Evolutionary conservation across 2,797 vertebrate genomes (phyloP).

Genomic region (Hephaestus fuliginosus): DNA sequence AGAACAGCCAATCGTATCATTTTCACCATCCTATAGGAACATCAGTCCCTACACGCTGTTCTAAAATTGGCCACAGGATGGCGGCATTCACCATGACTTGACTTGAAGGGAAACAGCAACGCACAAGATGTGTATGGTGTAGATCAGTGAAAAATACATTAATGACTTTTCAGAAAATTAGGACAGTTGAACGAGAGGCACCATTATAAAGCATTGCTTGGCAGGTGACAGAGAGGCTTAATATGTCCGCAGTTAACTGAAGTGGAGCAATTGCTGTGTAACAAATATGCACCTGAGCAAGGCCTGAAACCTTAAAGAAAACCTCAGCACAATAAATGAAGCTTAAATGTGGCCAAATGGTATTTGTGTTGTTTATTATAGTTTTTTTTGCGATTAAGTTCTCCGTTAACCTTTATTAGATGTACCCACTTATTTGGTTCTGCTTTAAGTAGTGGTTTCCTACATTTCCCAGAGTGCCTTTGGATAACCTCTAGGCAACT

Average conservation of each 20-base stretch:
- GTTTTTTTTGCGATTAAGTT: neutral
- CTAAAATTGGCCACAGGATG: constrained; percentile 53
- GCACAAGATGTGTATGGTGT: too few relatives aligned
- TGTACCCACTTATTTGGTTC: neutral
- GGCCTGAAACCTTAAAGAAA: constrained; percentile 8
- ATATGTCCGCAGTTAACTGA: neutral
- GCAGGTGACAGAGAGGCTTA: neutral
- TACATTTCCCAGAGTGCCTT: constrained; percentile 26
- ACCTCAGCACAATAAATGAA: constrained; percentile 1
- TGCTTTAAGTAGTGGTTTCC: neutral
- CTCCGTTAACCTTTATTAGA: neutral
- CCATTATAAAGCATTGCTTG: neutral
- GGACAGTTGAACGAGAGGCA: neutral
- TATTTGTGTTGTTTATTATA: neutral
- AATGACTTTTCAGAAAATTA: neutral
- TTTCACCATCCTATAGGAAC: neutral
- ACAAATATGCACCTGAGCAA: constrained; percentile 1
- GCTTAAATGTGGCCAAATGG: neutral
- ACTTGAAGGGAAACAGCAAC: neutral
- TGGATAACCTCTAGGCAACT: neutral
- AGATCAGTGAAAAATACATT: constrained; percentile 13
- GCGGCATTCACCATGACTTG: constrained; percentile 35
- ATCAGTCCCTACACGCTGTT: neutral
- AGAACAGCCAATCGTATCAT: neutral
- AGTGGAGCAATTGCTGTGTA: neutral